Evolutionary conservation across 2,888 invertebrate genomes (phyloP).

Genomic region (Drepanosiphum platanoidis): DNA sequence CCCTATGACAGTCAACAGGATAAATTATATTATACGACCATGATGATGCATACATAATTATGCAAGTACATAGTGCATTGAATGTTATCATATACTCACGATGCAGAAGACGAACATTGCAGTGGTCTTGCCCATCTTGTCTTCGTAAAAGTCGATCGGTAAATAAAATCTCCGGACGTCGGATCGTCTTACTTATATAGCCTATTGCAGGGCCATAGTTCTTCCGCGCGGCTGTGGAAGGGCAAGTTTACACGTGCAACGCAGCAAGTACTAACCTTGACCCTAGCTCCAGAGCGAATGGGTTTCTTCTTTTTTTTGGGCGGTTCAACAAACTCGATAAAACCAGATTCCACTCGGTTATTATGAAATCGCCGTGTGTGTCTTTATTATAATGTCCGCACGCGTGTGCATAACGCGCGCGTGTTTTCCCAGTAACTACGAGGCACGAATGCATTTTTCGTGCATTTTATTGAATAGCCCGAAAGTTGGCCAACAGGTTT

Average conservation of each 20-base stretch:
- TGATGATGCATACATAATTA: neutral
- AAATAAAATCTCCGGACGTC: neutral
- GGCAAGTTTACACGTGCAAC: neutral
- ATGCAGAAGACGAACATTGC: neutral
- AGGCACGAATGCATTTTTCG: constrained; percentile 31
- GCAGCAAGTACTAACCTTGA: constrained; percentile 32
- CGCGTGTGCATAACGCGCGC: neutral
- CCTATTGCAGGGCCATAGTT: neutral
- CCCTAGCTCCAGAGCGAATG: constrained; percentile 19
- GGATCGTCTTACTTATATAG: constrained; percentile 23
- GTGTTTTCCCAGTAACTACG: constrained; percentile 21
- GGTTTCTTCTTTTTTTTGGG: neutral
- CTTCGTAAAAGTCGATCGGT: neutral
- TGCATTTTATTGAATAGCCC: constrained; percentile 13
- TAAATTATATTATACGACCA: no score
- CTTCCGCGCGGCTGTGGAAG: neutral
- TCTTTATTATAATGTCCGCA: neutral
- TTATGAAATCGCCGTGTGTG: constrained; percentile 40
- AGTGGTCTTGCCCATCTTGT: constrained; percentile 15
- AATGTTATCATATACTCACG: constrained; percentile 35
- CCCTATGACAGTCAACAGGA: no score
- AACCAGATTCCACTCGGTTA: constrained; percentile 48
- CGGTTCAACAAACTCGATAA: constrained; percentile 49
- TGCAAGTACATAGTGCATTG: neutral
- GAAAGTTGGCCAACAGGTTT: constrained; percentile 42